These are phyloP conservation scores for Drosophila takahashii DNA, from an alignment of 1,140 invertebrate genomes.

Conservation along the genomic window DNA sequence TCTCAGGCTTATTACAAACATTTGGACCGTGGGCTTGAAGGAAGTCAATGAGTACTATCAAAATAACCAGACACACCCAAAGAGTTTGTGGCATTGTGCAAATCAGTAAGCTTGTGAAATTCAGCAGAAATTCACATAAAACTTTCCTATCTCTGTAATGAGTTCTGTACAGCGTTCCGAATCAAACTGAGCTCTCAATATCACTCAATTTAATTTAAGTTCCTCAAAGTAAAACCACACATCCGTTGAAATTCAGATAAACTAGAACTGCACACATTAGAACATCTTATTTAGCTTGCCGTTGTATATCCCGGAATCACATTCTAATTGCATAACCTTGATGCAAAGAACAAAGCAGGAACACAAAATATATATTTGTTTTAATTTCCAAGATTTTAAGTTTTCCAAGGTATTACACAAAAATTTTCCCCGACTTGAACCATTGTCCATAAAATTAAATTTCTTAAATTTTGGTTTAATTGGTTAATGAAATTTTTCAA, in stretches of 20 bases:
- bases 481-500: too few species aligned
- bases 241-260: constrained; percentile 19
- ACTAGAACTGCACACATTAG: constrained; percentile 1
- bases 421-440: too few species aligned
- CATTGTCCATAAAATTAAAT: too few species aligned
- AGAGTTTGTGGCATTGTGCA: constrained; percentile 7
- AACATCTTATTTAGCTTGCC: background rate
- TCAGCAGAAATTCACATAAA: background rate
- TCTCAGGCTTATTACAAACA: background rate
- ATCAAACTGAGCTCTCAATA: constrained; percentile 23
- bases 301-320: background rate
- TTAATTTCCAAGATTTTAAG: too few species aligned
- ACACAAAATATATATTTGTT: too few species aligned
- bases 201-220: background rate
- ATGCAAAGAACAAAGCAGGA: too few species aligned
- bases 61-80: background rate
- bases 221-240: background rate
- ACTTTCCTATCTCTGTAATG: background rate
- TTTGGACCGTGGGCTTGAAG: background rate
- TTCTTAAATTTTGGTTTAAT: too few species aligned
- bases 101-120: background rate
- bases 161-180: constrained; percentile 14
- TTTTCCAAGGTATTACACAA: too few species aligned
- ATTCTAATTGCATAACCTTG: too few species aligned
- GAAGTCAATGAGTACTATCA: background rate